These are phyloP conservation scores for Gisinianus flammeolus DNA, from an alignment of 2,888 invertebrate genomes.

Conservation along the genomic window DNA sequence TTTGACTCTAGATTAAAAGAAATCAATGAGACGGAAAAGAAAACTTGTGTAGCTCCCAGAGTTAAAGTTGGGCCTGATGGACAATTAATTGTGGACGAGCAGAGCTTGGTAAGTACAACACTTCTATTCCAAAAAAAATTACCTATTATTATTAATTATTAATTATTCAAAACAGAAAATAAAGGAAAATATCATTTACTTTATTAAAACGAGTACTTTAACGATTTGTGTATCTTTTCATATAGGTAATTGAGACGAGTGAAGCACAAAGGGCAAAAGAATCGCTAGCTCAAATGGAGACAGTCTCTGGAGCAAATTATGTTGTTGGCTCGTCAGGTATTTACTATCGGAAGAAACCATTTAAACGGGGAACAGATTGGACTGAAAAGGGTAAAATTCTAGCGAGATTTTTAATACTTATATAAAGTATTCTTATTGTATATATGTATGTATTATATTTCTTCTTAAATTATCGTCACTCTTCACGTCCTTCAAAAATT, in stretches of 20 bases:
- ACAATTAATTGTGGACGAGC: conserved; percentile 82
- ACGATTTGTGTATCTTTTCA: not conserved
- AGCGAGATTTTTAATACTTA: not conserved
- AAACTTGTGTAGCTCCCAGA: conserved; percentile 67
- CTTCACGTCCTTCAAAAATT: too few species aligned
- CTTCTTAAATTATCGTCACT: too few species aligned
- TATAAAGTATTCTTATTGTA: not conserved
- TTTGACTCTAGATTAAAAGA: not conserved
- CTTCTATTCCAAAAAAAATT: not conserved
- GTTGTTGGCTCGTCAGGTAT: conserved; percentile 62
- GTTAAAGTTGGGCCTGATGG: conserved; percentile 86
- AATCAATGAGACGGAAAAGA: conserved; percentile 28
- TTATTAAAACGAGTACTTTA: not conserved
- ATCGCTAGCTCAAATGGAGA: conserved; percentile 69
- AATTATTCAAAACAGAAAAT: conserved; percentile 5
- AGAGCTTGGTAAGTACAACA: conserved; percentile 74
- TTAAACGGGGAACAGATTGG: conserved; percentile 77
- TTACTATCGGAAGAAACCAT: conserved; percentile 66
- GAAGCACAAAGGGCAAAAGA: conserved; percentile 65
- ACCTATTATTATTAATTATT: not conserved
- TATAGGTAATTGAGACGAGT: conserved; percentile 74
- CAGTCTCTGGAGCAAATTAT: conserved; percentile 70
- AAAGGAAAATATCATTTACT: conserved; percentile 37
- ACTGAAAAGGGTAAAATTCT: conserved; percentile 63
- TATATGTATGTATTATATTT: not conserved